Percentiles rank a stretch among this genome's conserved stretches.
phyloP scores from a whole-genome alignment of 2,888 invertebrate genomes.

The Eurytoma adleriae region DNA sequence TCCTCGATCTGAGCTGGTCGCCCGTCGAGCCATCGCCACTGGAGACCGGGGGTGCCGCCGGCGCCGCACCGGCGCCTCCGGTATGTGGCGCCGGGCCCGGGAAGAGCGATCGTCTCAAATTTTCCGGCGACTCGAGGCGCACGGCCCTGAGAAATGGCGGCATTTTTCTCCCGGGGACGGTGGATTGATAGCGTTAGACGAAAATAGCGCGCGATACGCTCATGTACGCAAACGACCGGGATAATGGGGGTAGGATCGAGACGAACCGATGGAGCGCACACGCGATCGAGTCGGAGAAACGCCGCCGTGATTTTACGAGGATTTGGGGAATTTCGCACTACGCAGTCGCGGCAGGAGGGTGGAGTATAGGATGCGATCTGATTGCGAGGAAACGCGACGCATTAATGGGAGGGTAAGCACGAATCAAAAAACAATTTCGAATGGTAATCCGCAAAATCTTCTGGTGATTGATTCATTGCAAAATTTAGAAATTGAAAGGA shows the following conservation, averaged over 20 bases:
- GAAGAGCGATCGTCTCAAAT: slow-evolving; percentile 50
- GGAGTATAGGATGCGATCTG: no score
- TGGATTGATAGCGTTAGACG: slow-evolving; percentile 38
- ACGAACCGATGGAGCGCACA: slow-evolving; percentile 10
- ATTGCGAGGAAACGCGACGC: no score
- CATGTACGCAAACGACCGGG: neutral
- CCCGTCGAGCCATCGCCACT: slow-evolving; percentile 26
- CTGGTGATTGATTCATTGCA: no score
- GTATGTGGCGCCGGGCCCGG: slow-evolving; percentile 17
- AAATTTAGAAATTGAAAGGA: no score
- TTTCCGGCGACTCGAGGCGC: slow-evolving; percentile 20
- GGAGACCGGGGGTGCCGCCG: neutral
- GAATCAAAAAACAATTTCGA: no score
- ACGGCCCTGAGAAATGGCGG: slow-evolving; percentile 36
- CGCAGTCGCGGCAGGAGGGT: no score
- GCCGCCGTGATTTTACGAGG: neutral
- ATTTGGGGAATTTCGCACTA: neutral
- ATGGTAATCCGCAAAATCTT: no score
- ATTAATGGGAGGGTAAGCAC: no score
- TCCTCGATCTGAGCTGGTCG: neutral
- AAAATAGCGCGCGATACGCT: neutral
- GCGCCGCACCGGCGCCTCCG: slow-evolving; percentile 1
- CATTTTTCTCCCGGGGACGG: slow-evolving; percentile 23
- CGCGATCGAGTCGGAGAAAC: slow-evolving; percentile 4
- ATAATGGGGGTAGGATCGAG: neutral